Evolutionary conservation across 2,797 vertebrate genomes (phyloP).

Genomic region (Megaceryle alcyon): DNA sequence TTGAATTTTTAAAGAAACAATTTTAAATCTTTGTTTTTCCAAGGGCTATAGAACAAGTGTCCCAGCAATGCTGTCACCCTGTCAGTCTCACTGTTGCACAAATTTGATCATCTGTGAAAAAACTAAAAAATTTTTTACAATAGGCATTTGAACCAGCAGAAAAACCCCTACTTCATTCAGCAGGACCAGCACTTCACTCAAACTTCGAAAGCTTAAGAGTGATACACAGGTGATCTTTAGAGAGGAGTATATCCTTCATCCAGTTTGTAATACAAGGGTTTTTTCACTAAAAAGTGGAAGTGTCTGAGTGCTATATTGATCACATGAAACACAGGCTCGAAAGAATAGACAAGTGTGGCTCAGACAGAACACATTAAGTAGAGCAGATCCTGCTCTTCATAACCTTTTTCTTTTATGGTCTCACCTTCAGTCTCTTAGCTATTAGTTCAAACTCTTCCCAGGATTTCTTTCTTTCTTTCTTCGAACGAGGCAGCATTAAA

Average conservation of each 20-base stretch:
- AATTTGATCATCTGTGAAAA: not conserved
- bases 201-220: not conserved
- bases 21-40: not conserved
- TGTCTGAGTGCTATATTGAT: not conserved
- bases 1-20: not conserved
- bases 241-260: not conserved
- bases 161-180: not conserved
- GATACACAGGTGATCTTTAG: accelerated
- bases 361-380: not conserved
- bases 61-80: not conserved
- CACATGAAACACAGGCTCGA: not conserved
- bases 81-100: not conserved
- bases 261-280: not conserved
- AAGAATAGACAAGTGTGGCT: not conserved
- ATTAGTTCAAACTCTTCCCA: not conserved
- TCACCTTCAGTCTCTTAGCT: not conserved
- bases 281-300: not conserved
- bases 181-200: not conserved
- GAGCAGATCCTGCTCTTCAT: not conserved
- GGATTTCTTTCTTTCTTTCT: not conserved
- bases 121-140: not conserved
- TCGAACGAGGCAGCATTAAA: not conserved
- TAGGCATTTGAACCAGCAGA: not conserved
- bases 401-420: not conserved
- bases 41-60: not conserved